Evolutionary conservation across 2,797 vertebrate genomes (phyloP), one percentile per base, ranked within the genome.

Genomic region (Megaceryle alcyon): DNA sequence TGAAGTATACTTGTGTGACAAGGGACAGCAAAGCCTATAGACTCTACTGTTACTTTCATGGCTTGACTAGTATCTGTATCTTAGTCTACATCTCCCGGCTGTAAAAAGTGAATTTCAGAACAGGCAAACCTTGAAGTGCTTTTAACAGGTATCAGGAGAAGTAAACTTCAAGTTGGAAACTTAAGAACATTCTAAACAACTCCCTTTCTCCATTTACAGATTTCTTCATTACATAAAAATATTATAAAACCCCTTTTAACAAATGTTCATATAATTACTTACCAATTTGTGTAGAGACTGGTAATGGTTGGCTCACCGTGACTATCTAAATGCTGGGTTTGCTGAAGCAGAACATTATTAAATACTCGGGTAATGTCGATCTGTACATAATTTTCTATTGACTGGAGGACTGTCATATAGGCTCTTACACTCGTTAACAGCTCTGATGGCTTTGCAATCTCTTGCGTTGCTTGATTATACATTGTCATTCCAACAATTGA

Each of bases 381-480:
- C 97, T 99, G 99, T 91, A 99, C 99, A 92, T 99, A 99, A 96
- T 99, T 99, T 98, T 99, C 99, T 97, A 99, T 99, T 91, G 99
- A 99, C 96, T 99, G 99, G 22, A 99, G 98, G 73, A 99, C 99
- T 5, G 99, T 99, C 99, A 99, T 99, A 91, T 99, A 99, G 80
- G 99, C 99, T 88, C 99, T 98, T 48, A 99, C 99, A 49, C 99
- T 99, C 93, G 99, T 99, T 97, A 99, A 97, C 95, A 99, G 98
- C 97, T 99, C 99, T 2, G 99, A 99, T 81, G 99, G 99, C 97
- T 99, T 99, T 97, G 99, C 99, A 86, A 99, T 99, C 98, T 99
- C 99, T 97, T 99, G 99, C 8, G 99, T 99, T 72, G 99, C 98
- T 98, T 99, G 99, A 98, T 99, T 99, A 98, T 99, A 99, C 99